These are phyloP conservation scores for Naja naja DNA, from an alignment of 2,113 vertebrate genomes.

Conservation along the genomic window DNA sequence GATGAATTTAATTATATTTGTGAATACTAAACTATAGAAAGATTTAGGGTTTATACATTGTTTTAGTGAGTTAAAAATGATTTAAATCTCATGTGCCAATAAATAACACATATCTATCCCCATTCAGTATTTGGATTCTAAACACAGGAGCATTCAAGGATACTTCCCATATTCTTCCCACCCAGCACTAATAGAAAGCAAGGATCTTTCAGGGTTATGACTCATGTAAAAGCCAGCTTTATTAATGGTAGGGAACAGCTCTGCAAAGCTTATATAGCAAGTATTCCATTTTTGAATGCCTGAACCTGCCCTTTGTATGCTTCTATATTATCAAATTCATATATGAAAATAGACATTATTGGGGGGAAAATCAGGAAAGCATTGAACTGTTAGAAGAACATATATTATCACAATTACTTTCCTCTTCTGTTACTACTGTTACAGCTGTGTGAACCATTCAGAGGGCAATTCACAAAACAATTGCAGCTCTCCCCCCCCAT, in stretches of 20 bases:
- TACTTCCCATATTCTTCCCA: neutral
- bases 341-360: neutral
- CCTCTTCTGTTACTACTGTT: neutral
- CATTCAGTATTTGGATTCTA: neutral
- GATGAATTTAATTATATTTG: neutral
- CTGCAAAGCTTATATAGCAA: neutral
- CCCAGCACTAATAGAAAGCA: neutral
- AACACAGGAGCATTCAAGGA: neutral
- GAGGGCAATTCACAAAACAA: neutral
- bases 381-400: too few relatives aligned
- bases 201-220: neutral
- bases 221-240: neutral
- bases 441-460: neutral
- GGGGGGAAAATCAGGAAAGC: neutral
- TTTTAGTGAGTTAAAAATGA: neutral
- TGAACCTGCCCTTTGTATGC: neutral
- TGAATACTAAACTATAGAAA: neutral
- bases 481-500: neutral
- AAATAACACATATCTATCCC: neutral
- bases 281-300: neutral
- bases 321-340: neutral
- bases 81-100: neutral
- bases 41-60: neutral
- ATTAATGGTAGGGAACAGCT: neutral
- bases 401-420: neutral